Base-by-base conservation (phyloP, 2,888 invertebrate species). In the Acronicta leporina region DNA sequence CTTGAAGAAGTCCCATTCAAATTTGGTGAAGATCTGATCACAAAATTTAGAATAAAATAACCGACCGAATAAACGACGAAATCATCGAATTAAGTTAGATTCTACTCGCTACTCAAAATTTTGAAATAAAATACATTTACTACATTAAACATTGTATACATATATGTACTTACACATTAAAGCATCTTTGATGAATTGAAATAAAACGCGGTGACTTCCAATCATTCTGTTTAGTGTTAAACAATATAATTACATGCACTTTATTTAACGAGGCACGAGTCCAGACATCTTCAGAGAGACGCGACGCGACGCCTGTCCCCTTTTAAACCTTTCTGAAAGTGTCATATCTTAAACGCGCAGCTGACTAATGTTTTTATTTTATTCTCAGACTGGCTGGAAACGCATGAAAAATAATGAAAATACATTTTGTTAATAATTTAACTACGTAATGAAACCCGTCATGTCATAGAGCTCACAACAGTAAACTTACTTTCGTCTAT, bases 161-260 rank as follows among this genome's bases (percentile, higher is more conserved):
- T n/a, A 33, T 33, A 33, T 11, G 33, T 3, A 33, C 11, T 33
- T 33, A 10, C 20, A 14, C 42, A 49, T 41, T 16, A 25, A 20
- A 38, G n/a, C 38, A 20, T 45, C 35, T 48, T 68, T 68, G 27
- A 65, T 53, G 30, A 38, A 53, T 42, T 11, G 13, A 30, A 55
- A 25, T 47, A 43, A 63, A 20, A 38, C 47, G 47, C 46, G 14
- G 43, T 11, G 38, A 2, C 38, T 27, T 45, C 27, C 58, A 71
- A 57, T 54, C 63, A 48, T 58, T 68, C 50, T 46, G 58, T 63
- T 50, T 68, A 63, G 58, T 62, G 52, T 68, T 60, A 62, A 68
- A 47, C 53, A 62, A 62, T 60, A 67, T 60, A 49, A 68, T 61
- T 49, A 50, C 68, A 53, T 59, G 65, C 68, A 69, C 68, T 69